Evolutionary conservation across 2,113 vertebrate genomes (phyloP).

Genomic region (Mesembrinibis cayennensis): DNA sequence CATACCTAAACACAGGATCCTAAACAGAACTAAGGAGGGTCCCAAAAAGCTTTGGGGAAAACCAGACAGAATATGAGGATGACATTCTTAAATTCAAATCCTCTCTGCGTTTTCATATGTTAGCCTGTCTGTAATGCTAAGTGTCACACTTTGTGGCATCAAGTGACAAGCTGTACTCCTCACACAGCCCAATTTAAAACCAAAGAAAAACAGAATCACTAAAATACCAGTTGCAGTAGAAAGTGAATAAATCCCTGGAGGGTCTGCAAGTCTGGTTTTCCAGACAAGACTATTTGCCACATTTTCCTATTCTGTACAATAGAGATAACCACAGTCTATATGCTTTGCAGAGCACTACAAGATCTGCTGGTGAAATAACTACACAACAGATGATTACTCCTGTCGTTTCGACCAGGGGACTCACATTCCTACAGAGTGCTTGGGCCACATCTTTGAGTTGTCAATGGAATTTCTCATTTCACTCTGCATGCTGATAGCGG

Average conservation of each 20-base stretch:
- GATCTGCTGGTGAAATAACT: not conserved
- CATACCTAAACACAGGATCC: not conserved
- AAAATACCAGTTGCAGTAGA: not conserved
- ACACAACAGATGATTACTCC: not conserved
- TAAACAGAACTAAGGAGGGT: not conserved
- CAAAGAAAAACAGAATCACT: not conserved
- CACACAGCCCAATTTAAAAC: not conserved
- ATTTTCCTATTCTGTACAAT: not conserved
- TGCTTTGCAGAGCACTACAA: not conserved
- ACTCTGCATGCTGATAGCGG: not conserved
- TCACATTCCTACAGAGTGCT: fast-evolving
- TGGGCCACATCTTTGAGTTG: not conserved
- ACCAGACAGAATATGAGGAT: not conserved
- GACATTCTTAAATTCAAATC: not conserved
- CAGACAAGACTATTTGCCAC: not conserved
- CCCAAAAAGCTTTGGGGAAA: not conserved
- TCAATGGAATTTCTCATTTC: not conserved
- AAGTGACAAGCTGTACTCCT: not conserved
- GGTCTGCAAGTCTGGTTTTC: not conserved
- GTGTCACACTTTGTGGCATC: not conserved
- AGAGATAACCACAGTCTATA: not conserved
- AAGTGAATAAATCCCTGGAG: not conserved
- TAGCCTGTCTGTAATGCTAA: not conserved
- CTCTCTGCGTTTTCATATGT: not conserved
- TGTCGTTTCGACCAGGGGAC: not conserved